Evolutionary conservation across 2,797 vertebrate species (phyloP).

Genomic region (Siniperca undulata): DNA sequence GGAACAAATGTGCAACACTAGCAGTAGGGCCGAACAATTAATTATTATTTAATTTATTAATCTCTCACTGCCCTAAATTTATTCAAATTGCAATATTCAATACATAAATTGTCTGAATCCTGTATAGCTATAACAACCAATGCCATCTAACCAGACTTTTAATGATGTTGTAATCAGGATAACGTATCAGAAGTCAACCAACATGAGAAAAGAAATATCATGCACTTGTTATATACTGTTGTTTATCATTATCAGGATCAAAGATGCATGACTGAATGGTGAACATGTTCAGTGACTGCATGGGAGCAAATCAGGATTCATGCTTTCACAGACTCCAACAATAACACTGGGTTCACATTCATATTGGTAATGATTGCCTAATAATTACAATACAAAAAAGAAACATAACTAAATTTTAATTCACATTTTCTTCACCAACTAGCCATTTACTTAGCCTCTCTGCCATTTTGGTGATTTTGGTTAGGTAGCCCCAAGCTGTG

Average conservation of each 20-base stretch:
- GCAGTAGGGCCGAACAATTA: background rate
- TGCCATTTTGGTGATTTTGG: background rate
- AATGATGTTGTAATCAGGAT: background rate
- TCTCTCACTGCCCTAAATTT: background rate
- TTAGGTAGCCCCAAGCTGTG: background rate
- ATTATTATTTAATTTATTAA: background rate
- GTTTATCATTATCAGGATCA: background rate
- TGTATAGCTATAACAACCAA: background rate
- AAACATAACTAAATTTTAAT: background rate
- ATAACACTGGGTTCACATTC: constrained; percentile 30
- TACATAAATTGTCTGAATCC: background rate
- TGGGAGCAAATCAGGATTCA: constrained; percentile 40
- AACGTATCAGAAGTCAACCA: background rate
- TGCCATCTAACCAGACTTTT: background rate
- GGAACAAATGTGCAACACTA: constrained; percentile 10
- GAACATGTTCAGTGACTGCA: constrained; percentile 16
- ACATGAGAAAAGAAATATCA: background rate
- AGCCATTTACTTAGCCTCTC: background rate
- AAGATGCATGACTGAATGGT: constrained; percentile 51
- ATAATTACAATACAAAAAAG: background rate
- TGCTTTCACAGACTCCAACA: constrained; percentile 36
- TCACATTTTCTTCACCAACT: too few species aligned
- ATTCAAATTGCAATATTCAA: background rate
- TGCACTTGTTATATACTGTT: background rate
- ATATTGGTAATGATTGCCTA: background rate